A percentile compares a stretch with the other conserved stretches of the same genome.
Conservation (phyloP, 2,113 vertebrate genomes). For the Apodemus sylvaticus region DNA sequence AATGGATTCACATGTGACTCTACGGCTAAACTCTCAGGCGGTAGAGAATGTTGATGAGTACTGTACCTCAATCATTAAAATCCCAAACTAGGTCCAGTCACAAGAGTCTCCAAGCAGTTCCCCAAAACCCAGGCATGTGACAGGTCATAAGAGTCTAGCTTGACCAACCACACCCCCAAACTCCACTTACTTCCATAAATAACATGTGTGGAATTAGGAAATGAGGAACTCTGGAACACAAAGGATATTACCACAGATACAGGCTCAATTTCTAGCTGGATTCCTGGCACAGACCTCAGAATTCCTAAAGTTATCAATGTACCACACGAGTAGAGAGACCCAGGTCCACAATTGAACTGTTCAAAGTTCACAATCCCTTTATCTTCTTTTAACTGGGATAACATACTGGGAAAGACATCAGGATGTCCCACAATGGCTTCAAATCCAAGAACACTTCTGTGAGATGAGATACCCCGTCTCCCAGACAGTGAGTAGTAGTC, state of each 20-base stretch:
- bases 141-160: slow-evolving; percentile 72
- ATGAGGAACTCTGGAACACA: not conserved
- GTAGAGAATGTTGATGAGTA: slow-evolving; percentile 42
- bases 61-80: slow-evolving; percentile 41
- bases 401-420: not conserved
- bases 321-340: not conserved
- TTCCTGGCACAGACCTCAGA: not conserved
- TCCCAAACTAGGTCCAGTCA: slow-evolving; percentile 55
- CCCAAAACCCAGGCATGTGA: slow-evolving; percentile 67
- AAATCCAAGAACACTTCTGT: not conserved
- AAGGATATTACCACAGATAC: not conserved
- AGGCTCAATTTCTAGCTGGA: not conserved
- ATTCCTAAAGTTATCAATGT: not conserved
- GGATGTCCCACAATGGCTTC: not conserved
- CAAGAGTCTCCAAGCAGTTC: slow-evolving; percentile 66
- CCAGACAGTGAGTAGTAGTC: not conserved
- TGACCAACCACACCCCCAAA: slow-evolving; percentile 38
- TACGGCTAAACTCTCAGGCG: not conserved
- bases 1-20: slow-evolving; percentile 11
- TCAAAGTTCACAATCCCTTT: not conserved
- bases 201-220: not conserved
- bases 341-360: not conserved
- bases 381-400: slow-evolving; percentile 13
- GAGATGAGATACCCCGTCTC: not conserved
- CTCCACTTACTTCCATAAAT: slow-evolving; percentile 60